A percentile compares a stretch with the other conserved stretches of the same genome.
Conservation (phyloP, 2,888 invertebrate species). For the Drosophila incognita region DNA sequence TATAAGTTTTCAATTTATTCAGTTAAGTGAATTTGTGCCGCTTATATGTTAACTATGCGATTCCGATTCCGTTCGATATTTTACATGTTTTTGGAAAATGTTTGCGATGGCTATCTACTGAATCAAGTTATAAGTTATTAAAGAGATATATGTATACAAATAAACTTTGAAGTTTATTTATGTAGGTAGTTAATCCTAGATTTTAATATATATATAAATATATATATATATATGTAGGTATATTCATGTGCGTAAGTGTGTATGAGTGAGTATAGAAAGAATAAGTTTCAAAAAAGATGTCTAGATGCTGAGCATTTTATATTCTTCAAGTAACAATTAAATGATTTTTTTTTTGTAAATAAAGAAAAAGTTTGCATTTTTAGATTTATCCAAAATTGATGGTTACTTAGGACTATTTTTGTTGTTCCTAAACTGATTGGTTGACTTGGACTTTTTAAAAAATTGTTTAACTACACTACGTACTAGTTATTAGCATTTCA, state of each 20-base stretch:
- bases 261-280: slow-evolving; percentile 14
- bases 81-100: slow-evolving; percentile 35
- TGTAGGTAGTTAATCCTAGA: slow-evolving; percentile 29
- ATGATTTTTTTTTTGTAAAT: slow-evolving; percentile 14
- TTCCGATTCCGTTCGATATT: slow-evolving; percentile 49
- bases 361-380: not conserved
- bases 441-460: slow-evolving; percentile 4
- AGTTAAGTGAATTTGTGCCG: slow-evolving; percentile 80
- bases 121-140: slow-evolving; percentile 27
- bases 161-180: slow-evolving; percentile 24
- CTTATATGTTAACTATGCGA: slow-evolving; percentile 77
- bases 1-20: slow-evolving; percentile 52
- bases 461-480: slow-evolving; percentile 70
- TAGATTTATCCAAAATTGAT: slow-evolving; percentile 6
- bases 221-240: slow-evolving; percentile 7
- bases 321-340: slow-evolving; percentile 14
- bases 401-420: slow-evolving; percentile 21
- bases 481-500: slow-evolving; percentile 44
- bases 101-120: slow-evolving; percentile 31
- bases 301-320: slow-evolving; percentile 38
- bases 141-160: slow-evolving; percentile 22
- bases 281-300: slow-evolving; percentile 14
- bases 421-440: not conserved
- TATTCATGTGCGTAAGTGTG: slow-evolving; percentile 10
- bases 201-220: slow-evolving; percentile 3